These are phyloP conservation scores for Drosophila kuntzei DNA, from an alignment of 2,888 invertebrate genomes.

Conservation along the genomic window DNA sequence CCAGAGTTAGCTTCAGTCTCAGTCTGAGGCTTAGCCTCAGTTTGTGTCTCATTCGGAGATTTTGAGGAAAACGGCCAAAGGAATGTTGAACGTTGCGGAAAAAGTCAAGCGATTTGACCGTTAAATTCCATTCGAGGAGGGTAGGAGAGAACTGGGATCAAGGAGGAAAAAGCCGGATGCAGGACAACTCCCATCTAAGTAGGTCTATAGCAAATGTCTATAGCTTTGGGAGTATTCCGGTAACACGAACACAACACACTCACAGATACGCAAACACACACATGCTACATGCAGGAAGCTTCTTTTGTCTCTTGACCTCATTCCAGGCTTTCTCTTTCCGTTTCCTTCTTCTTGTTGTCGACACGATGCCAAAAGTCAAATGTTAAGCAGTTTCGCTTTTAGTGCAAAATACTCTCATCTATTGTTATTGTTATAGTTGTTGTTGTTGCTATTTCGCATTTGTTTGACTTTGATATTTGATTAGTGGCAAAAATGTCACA, in stretches of 20 bases:
- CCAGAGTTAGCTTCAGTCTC: not conserved
- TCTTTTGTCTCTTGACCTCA: slow-evolving; percentile 79
- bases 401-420: slow-evolving; percentile 69
- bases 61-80: slow-evolving; percentile 16
- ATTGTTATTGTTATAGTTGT: slow-evolving; percentile 23
- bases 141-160: not conserved
- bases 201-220: slow-evolving; percentile 29
- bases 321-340: slow-evolving; percentile 47
- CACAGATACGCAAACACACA: slow-evolving; percentile 7
- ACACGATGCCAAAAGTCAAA: slow-evolving; percentile 58
- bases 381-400: slow-evolving; percentile 80
- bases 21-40: not conserved
- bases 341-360: slow-evolving; percentile 9
- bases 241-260: slow-evolving; percentile 14
- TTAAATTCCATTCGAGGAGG: slow-evolving; percentile 59
- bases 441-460: slow-evolving; percentile 35
- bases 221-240: slow-evolving; percentile 1
- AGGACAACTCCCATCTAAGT: slow-evolving; percentile 41
- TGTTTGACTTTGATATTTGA: slow-evolving; percentile 65
- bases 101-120: slow-evolving; percentile 79
- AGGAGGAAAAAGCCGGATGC: slow-evolving; percentile 26
- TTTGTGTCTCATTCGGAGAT: not conserved
- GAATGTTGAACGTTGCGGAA: slow-evolving; percentile 53
- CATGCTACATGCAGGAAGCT: slow-evolving; percentile 61
- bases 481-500: slow-evolving; percentile 13